Evolutionary conservation across 1,140 invertebrate species (phyloP), one percentile per base, ranked within the genome.

Genomic region (Nylanderia fulva): DNA sequence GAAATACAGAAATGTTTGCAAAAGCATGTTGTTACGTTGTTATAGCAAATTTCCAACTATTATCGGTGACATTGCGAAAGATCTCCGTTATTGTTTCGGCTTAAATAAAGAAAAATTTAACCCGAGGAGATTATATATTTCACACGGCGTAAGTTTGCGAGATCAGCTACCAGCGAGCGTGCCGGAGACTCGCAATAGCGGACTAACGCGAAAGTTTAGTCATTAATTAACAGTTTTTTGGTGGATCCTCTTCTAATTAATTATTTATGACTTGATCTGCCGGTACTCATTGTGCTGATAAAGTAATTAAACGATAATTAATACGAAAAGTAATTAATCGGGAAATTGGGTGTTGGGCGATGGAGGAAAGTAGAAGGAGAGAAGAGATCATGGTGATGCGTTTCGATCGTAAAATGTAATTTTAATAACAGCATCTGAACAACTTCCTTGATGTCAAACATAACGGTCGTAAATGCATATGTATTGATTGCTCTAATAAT

Each of bases 171-270:
- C 60, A 54, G 27, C 39, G 61, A 71, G 74, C 76, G 88, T 84
- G 84, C 85, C 52, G 58, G 64, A 77, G 42, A 84, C 69, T 84
- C 52, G 56, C 66, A 24, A 61, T 45, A 2, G 29, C 24, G 52
- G 68, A 84, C 77, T 86, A 83, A 69, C 61, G 61, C 66, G n/a
- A 68, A 72, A 76, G 71, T 74, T 90, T 69, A 33, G 11, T 82
- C 85, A 58, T 87, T 89, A 89, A 88, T 90, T 89, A 86, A 85
- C 42, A 48, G 74, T 84, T 86, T 85, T 89, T 79, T 66, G 58
- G 11, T 24, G 18, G 13, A 39, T 27, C 29, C 54, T 36, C 36
- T 11, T 58, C 85, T 45, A 54, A 56, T 84, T 86, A 84, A 85
- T 88, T 88, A 88, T 77, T 88, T 82, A 86, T 74, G 42, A 69